Conservation (phyloP, 2,888 invertebrate genomes). For the Dysmachus trigonus region DNA sequence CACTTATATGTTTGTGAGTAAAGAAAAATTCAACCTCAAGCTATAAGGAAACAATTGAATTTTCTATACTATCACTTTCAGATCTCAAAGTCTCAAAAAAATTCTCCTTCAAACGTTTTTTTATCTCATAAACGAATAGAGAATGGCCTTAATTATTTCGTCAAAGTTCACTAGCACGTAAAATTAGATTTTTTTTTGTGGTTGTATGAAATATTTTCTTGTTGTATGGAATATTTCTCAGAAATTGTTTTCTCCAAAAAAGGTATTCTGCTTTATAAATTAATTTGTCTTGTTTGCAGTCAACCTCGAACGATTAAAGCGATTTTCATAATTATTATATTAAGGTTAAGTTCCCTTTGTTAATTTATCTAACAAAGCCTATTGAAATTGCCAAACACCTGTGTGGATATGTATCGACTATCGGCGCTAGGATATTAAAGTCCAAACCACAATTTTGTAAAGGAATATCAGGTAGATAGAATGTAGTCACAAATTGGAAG, state of each 20-base stretch:
- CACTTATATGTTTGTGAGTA: not conserved
- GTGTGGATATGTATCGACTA: not conserved
- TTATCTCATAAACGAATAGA: not conserved
- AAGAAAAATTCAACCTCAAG: not conserved
- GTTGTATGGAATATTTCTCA: not conserved
- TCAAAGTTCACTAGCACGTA: not conserved
- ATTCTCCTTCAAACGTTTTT: not conserved
- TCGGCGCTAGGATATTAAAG: not conserved
- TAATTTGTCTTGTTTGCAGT: no score
- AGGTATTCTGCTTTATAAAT: not conserved
- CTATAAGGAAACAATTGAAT: not conserved
- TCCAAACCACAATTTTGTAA: not conserved
- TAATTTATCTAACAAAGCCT: not conserved
- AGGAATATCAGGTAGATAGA: no score
- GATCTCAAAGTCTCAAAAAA: not conserved
- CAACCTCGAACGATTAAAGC: no score
- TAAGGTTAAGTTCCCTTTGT: not conserved
- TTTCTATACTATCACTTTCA: not conserved
- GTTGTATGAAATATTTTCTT: not conserved
- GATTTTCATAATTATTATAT: not conserved
- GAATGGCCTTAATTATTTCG: not conserved
- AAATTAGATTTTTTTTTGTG: not conserved
- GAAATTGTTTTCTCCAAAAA: not conserved
- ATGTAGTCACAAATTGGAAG: no score
- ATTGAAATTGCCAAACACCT: not conserved